A percentile compares a stretch with the other conserved stretches of the same genome.
Conservation (phyloP, 2,113 vertebrate genomes). For the Aramus guarauna region DNA sequence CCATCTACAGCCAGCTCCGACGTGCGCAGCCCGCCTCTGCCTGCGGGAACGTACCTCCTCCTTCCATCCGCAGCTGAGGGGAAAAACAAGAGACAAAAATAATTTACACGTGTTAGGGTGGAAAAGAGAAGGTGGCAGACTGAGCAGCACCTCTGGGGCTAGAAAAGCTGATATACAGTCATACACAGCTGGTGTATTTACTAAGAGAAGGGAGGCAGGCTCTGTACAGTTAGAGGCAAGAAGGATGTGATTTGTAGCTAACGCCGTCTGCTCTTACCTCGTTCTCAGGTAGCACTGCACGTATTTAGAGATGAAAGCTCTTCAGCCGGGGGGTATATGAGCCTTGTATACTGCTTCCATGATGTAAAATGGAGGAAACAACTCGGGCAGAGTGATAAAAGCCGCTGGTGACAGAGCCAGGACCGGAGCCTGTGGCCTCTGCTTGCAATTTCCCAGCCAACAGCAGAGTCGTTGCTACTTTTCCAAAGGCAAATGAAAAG, state of each 20-base stretch:
- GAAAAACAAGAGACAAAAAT: not conserved
- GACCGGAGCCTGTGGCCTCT: not conserved
- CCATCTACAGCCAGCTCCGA: constrained; percentile 1
- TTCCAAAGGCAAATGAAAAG: not conserved
- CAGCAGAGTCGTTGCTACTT: not conserved
- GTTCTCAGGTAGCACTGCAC: not conserved
- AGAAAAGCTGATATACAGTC: not conserved
- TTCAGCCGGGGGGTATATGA: not conserved
- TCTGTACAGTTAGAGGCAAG: not conserved
- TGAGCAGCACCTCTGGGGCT: not conserved
- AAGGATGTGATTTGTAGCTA: not conserved
- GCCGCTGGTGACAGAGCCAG: not conserved
- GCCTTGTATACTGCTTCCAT: not conserved
- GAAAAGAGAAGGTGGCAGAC: not conserved
- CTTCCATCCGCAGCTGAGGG: not conserved
- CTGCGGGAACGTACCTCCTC: accelerated
- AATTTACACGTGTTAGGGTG: not conserved
- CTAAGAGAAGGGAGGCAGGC: not conserved
- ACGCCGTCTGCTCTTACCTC: not conserved
- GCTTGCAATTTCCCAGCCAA: not conserved
- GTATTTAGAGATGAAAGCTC: not conserved
- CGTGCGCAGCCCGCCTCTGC: not conserved
- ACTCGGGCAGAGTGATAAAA: not conserved
- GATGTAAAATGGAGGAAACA: not conserved
- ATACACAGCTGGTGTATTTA: not conserved